Evolutionary conservation across 2,888 invertebrate genomes (phyloP), one percentile per base, ranked within the genome.

Genomic region (Lagria hirta): DNA sequence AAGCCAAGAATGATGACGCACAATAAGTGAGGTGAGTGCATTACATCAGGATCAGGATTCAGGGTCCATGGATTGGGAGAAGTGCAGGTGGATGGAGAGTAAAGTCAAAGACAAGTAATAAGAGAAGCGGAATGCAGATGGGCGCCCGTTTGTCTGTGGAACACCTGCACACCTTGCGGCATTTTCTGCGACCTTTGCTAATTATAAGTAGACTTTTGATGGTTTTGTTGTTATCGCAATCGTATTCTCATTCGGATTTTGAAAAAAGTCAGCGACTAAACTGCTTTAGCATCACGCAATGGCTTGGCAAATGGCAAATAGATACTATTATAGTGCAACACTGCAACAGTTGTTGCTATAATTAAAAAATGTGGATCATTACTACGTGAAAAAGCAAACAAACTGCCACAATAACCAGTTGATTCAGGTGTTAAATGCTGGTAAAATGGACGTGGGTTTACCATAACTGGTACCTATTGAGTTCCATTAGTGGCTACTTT

Each of bases 111-210:
- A 41, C 36, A 48, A 57, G 56, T 52, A 65, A 65, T 64, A 23
- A 21, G 22, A 41, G 42, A 48, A 57, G 56, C 53, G 66, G 65
- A 64, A 66, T 66, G 65, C 65, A 64, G 67, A 66, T 62, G 60
- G 65, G 67, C 67, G 66, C 66, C 67, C 59, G 51, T 53, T 58
- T 64, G 66, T 68, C 65, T 67, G 58, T 45, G 54, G 66, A 58
- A 69, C 69, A 69, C 69, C 69, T 69, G 69, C 68, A 68, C 61
- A 67, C 65, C 69, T 68, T 65, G 66, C 64, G 69, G 68, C 68
- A 57, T 59, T 65, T 58, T 61, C 54, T 55, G 61, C 67, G 69
- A 68, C 69, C 68, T 69, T 69, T 69, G 66, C 69, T 68, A 69
- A 69, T 69, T 66, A 65, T 62, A 62, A 65, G 59, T 62, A 59